Base-by-base conservation (phyloP, 2,888 invertebrate species). In the Galeruca laticollis region DNA sequence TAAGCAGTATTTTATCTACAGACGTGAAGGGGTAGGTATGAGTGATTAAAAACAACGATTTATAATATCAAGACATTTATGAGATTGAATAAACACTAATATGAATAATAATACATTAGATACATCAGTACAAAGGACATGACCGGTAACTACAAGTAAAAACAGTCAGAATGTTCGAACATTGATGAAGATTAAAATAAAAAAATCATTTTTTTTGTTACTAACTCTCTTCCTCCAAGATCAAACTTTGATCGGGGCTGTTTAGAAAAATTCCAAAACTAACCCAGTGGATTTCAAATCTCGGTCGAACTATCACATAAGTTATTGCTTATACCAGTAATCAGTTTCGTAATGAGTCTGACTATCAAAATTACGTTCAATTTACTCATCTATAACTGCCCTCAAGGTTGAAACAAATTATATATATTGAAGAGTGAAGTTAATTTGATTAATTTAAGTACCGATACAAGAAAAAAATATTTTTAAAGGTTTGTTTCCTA, bases 21-120 rank as follows among this genome's bases (percentile, higher is more conserved):
- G n/a, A 15, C 15, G 15, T 13, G 2, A 15, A 13, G 43, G 43
- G 11, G 15, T 15, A 20, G n/a, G 52, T 21, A 37, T 18, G 21
- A n/a, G 10, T 13, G 52, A 43, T 51, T 70, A 68, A 66, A 71
- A 69, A 69, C 69, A 51, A 60, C 9, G 11, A 13, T 11, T 20
- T 33, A 35, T 77, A 78, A 77, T 78, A 78, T 79, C 76, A 79
- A 77, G 77, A 79, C 77, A 79, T 79, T 78, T 78, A 78, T 78
- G 77, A 75, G 76, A 76, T 76, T 77, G 75, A 73, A 72, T 72
- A 72, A 73, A 76, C 65, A 76, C 73, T 77, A 74, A 75, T 67
- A 72, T 74, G 76, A 74, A 75, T 76, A 74, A 77, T 76, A 78
- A 79, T 78, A 78, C 75, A 77, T 69, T 75, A 73, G 74, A 78